Conservation (phyloP, 2,113 vertebrate species). For the Paralichthys olivaceus region DNA sequence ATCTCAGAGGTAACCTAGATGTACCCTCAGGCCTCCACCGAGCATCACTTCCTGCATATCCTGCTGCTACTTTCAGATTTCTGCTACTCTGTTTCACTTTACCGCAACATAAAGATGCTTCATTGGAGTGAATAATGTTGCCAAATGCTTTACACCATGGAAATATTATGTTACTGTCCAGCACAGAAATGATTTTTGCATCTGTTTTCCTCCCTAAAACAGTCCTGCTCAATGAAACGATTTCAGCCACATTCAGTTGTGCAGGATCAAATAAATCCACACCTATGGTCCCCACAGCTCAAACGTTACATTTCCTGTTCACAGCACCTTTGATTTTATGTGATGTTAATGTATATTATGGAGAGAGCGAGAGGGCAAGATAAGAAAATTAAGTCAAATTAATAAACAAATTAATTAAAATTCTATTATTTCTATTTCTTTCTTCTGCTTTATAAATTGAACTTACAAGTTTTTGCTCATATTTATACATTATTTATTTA, state of each 20-base stretch:
- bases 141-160: neutral
- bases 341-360: no score
- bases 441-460: no score
- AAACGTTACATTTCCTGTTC: neutral
- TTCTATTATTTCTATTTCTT: no score
- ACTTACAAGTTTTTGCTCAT: no score
- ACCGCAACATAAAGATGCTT: constrained; percentile 14
- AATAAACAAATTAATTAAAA: no score
- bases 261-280: neutral
- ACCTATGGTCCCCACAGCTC: neutral
- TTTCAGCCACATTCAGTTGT: constrained; percentile 1
- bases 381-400: no score
- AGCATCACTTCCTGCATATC: constrained; percentile 29
- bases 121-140: neutral
- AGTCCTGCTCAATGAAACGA: neutral
- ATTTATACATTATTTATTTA: no score
- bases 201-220: neutral
- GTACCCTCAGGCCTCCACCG: constrained; percentile 16
- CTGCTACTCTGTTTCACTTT: constrained; percentile 23
- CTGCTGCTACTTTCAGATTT: constrained; percentile 20
- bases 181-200: neutral
- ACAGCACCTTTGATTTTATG: neutral
- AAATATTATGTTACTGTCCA: constrained; percentile 21
- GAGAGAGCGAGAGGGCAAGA: no score
- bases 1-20: constrained; percentile 38